These are phyloP conservation scores for Chromoteleia sp. DNA, from an alignment of 2,888 invertebrate genomes.

Conservation along the genomic window DNA sequence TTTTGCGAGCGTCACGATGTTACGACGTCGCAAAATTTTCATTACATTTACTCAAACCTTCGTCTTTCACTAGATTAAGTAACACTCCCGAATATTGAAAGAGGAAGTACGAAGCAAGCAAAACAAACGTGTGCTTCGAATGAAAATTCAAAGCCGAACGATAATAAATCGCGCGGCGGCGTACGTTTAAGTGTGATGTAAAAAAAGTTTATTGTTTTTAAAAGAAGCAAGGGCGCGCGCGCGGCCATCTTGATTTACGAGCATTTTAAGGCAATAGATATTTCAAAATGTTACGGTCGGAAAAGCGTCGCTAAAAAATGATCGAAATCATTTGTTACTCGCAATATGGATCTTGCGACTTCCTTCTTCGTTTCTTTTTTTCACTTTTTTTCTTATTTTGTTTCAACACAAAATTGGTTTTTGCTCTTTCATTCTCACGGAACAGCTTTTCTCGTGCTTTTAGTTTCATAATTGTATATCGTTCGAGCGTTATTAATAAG, in stretches of 20 bases:
- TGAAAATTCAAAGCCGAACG: conserved; percentile 15
- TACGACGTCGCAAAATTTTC: conserved; percentile 2
- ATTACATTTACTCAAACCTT: not conserved
- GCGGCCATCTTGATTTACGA: conserved; percentile 29
- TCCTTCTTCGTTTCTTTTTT: not conserved
- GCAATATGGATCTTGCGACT: not conserved
- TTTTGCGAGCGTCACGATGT: not conserved
- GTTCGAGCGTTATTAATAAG: too few species aligned
- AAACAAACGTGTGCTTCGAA: conserved; percentile 4
- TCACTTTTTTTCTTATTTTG: not conserved
- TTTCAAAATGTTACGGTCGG: conserved; percentile 18
- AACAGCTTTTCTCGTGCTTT: too few species aligned
- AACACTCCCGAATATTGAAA: not conserved
- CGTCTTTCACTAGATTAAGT: conserved; percentile 1
- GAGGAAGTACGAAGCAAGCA: not conserved
- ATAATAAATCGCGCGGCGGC: conserved; percentile 17
- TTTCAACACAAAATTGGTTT: too few species aligned
- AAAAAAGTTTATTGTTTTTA: conserved; percentile 23
- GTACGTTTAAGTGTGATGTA: conserved; percentile 13
- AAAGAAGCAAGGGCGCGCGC: conserved; percentile 3
- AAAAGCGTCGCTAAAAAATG: conserved; percentile 11
- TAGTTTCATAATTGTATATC: too few species aligned
- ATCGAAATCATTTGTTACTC: conserved; percentile 11
- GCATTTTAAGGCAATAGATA: conserved; percentile 31
- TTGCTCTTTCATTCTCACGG: too few species aligned